Conservation (phyloP, 2,888 invertebrate genomes). For the Hemicrepidius hirtus region DNA sequence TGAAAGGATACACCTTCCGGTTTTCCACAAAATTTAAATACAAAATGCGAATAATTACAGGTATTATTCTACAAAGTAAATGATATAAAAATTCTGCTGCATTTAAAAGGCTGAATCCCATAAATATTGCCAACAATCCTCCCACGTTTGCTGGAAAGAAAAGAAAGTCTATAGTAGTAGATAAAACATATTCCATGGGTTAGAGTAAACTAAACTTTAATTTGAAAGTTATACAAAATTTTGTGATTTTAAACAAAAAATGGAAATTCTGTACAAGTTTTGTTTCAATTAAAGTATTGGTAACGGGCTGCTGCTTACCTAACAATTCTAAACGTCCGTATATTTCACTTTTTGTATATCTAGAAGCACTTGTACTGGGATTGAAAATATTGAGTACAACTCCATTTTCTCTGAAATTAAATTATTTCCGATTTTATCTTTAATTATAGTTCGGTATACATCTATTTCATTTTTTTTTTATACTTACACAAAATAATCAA, state of each 20-base stretch:
- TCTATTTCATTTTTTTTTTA: neutral
- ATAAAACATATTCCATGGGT: no score
- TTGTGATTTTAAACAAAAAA: no score
- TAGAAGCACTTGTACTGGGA: neutral
- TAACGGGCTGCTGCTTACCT: no score
- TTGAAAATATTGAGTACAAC: slow-evolving; percentile 19
- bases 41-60: neutral
- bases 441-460: no score
- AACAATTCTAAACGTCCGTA: slow-evolving; percentile 32
- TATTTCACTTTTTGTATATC: slow-evolving; percentile 31
- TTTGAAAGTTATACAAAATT: no score
- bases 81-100: slow-evolving; percentile 32
- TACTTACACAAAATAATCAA: slow-evolving; percentile 36
- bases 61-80: slow-evolving; percentile 19
- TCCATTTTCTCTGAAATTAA: slow-evolving; percentile 23
- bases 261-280: neutral
- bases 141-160: slow-evolving; percentile 31
- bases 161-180: no score
- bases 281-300: no score
- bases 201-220: no score
- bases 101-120: slow-evolving; percentile 42
- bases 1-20: slow-evolving; percentile 9
- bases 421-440: no score
- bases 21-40: neutral
- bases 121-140: slow-evolving; percentile 35